Conservation (phyloP, 2,797 vertebrate species). For the Epinephelus awoara region DNA sequence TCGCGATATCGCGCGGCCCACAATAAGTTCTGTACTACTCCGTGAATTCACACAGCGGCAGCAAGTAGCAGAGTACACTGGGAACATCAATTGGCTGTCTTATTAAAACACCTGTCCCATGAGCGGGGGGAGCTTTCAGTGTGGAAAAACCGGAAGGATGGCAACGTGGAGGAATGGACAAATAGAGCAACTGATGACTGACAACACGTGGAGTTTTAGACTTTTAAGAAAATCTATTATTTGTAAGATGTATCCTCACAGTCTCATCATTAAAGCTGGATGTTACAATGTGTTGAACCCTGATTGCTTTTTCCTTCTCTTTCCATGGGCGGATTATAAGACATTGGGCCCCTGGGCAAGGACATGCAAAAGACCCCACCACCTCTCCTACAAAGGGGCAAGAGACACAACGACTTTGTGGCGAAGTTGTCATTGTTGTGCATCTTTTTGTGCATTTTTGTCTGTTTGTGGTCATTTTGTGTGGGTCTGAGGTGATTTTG, state of each 20-base stretch:
- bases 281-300: neutral
- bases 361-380: too few species aligned
- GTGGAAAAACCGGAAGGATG: neutral
- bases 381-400: too few species aligned
- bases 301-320: conserved; percentile 4
- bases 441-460: too few species aligned
- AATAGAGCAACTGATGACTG: neutral
- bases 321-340: neutral
- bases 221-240: neutral
- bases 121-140: neutral
- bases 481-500: too few species aligned
- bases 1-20: conserved; percentile 89
- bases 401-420: too few species aligned
- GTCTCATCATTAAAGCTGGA: neutral
- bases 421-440: too few species aligned
- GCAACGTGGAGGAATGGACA: neutral
- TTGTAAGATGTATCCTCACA: neutral
- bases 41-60: conserved; percentile 87
- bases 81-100: conserved; percentile 64
- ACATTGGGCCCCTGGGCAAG: too few species aligned
- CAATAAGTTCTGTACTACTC: conserved; percentile 86
- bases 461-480: too few species aligned
- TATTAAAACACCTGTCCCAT: conserved; percentile 76
- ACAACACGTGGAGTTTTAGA: neutral
- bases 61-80: conserved; percentile 82